phyloP scores from a whole-genome alignment of 2,888 invertebrate species.

The Dascillus cervinus region DNA sequence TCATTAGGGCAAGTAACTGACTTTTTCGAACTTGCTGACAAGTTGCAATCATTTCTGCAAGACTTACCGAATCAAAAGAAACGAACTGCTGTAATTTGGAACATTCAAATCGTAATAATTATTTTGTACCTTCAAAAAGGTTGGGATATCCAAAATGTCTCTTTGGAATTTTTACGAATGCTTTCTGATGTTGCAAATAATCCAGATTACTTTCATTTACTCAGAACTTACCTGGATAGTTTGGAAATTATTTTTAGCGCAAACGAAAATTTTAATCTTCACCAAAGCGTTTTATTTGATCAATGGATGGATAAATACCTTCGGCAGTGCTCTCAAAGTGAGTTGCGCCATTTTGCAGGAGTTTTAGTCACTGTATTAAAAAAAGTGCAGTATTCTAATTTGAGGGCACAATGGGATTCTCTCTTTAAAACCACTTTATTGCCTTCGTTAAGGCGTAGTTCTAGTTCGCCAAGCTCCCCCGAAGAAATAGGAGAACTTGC shows the following conservation, averaged over 20 bases:
- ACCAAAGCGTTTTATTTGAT: slow-evolving; percentile 33
- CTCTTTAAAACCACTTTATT: no score
- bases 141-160: slow-evolving; percentile 23
- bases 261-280: slow-evolving; percentile 25
- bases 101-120: slow-evolving; percentile 32
- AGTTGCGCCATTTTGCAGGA: slow-evolving; percentile 28
- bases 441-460: slow-evolving; percentile 24
- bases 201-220: slow-evolving; percentile 26
- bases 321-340: slow-evolving; percentile 28
- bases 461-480: slow-evolving; percentile 18
- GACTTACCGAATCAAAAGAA: slow-evolving; percentile 26
- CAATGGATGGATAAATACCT: slow-evolving; percentile 34
- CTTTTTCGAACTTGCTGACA: slow-evolving; percentile 32
- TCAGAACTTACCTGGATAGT: slow-evolving; percentile 29
- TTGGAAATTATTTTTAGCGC: slow-evolving; percentile 26
- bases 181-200: slow-evolving; percentile 27
- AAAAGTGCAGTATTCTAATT: slow-evolving; percentile 17
- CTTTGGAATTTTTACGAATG: slow-evolving; percentile 21
- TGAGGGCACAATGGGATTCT: slow-evolving; percentile 31
- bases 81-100: slow-evolving; percentile 26
- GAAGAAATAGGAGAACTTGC: slow-evolving; percentile 36
- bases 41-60: slow-evolving; percentile 29
- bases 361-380: slow-evolving; percentile 27
- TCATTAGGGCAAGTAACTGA: slow-evolving; percentile 25
- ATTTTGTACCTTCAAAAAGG: slow-evolving; percentile 19